Evolutionary conservation across 2,113 vertebrate species (phyloP).

Genomic region (Cyphomyrus plagiostoma): DNA sequence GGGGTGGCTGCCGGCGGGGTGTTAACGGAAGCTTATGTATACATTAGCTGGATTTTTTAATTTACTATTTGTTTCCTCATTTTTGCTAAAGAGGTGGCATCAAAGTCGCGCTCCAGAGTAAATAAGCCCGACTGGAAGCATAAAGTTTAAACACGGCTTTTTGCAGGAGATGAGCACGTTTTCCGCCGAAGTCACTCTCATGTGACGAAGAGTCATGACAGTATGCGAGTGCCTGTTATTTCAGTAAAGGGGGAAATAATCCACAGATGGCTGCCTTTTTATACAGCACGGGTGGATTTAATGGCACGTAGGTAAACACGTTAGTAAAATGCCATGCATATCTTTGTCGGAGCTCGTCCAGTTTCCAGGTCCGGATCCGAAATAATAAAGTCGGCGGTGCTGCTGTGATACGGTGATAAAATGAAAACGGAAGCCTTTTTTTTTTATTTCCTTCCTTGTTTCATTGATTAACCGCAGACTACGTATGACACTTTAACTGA

Average conservation of each 20-base stretch:
- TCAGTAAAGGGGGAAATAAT: background rate
- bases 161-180: background rate
- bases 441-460: slow-evolving; percentile 17
- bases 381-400: background rate
- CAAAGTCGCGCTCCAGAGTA: background rate
- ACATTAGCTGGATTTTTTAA: background rate
- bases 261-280: background rate
- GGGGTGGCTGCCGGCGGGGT: background rate
- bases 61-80: background rate
- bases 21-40: background rate
- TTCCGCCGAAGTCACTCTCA: background rate
- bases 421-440: background rate
- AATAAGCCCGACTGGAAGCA: background rate
- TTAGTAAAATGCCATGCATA: background rate
- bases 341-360: background rate
- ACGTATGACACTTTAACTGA: background rate
- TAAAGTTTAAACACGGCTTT: background rate
- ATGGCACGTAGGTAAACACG: background rate
- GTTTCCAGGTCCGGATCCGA: background rate
- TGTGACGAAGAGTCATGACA: background rate
- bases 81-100: background rate
- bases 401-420: background rate
- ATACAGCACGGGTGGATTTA: background rate
- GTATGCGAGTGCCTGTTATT: background rate
- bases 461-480: slow-evolving; percentile 12